Evolutionary conservation across 2,888 invertebrate genomes (phyloP).

Genomic region (Trilocha varians): DNA sequence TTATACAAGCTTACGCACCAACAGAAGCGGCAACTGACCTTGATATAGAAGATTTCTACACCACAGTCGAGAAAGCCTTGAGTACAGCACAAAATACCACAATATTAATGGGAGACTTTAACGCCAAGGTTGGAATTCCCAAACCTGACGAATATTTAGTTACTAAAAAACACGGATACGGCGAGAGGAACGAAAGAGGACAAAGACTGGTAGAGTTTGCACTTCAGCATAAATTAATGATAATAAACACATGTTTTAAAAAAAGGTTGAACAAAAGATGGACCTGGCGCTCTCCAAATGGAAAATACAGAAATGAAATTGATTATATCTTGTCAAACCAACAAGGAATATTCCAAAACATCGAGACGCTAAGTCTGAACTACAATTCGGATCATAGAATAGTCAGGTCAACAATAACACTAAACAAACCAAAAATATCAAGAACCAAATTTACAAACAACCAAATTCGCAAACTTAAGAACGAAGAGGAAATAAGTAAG

Average conservation of each 20-base stretch:
- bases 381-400: constrained; percentile 4
- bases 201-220: constrained; percentile 1
- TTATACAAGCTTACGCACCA: constrained; percentile 15
- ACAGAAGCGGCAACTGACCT: constrained; percentile 11
- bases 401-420: constrained; percentile 1
- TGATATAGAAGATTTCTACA: constrained; percentile 12
- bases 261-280: neutral
- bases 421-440: constrained; percentile 1
- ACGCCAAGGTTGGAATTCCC: neutral
- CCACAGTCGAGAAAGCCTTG: constrained; percentile 7
- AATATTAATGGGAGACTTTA: no score
- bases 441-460: constrained; percentile 2
- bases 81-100: constrained; percentile 5
- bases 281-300: constrained; percentile 3
- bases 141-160: constrained; percentile 7
- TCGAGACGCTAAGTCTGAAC: constrained; percentile 4
- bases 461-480: neutral
- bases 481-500: no score
- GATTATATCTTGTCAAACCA: constrained; percentile 5
- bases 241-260: constrained; percentile 4
- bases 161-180: neutral
- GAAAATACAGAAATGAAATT: constrained; percentile 4
- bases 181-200: neutral
- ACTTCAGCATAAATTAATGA: neutral
- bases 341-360: constrained; percentile 3